Evolutionary conservation across 1,140 invertebrate genomes (phyloP).

Genomic region (Leptinotarsa lineolata): DNA sequence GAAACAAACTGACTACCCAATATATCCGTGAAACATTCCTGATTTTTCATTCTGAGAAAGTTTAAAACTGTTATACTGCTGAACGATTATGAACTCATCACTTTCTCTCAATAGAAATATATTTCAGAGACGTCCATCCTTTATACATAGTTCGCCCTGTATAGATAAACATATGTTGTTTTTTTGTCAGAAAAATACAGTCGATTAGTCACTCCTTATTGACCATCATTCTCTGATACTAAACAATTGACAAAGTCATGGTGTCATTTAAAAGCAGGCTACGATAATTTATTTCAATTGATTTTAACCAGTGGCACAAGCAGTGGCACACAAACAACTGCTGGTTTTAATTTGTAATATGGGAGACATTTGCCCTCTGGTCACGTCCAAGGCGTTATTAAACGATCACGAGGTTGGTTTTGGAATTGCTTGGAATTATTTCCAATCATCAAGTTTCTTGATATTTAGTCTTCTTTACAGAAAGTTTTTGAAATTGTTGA

Average conservation of each 20-base stretch:
- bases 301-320: slow-evolving; percentile 27
- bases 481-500: no score
- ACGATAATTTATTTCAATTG: slow-evolving; percentile 19
- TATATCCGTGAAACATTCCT: no score
- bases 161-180: background rate
- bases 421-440: background rate
- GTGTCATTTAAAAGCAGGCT: slow-evolving; percentile 16
- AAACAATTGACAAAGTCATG: slow-evolving; percentile 11
- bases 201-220: background rate
- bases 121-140: background rate
- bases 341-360: background rate
- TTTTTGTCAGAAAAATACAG: background rate
- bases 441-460: no score
- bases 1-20: no score
- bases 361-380: slow-evolving; percentile 7
- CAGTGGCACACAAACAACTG: slow-evolving; percentile 27
- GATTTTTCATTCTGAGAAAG: no score
- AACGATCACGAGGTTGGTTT: background rate
- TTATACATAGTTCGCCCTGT: background rate
- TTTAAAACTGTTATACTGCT: no score
- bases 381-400: background rate
- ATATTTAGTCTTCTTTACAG: no score
- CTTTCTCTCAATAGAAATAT: background rate
- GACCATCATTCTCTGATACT: slow-evolving; percentile 3
- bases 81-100: no score